Evolutionary conservation across 2,113 vertebrate species (phyloP), one percentile per base, ranked within the genome.

Genomic region (Labeo catla): DNA sequence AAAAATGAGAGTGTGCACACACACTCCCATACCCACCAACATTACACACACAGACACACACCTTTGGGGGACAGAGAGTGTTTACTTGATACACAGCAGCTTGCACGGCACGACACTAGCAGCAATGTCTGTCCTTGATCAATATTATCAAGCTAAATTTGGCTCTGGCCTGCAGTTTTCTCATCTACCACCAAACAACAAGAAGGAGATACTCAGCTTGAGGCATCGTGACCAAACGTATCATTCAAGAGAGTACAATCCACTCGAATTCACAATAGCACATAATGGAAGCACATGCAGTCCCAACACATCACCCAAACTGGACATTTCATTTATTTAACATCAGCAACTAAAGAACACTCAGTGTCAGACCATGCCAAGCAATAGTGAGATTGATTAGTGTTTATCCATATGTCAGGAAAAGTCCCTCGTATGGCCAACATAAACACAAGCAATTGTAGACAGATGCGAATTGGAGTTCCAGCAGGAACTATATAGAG

Each of bases 111-210:
- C 83, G 54, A 88, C 65, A 86, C 85, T 50, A 82, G 66, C 76
- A 84, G 72, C n/a, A 21, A 80, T 63, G 81, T 73, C 84, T 88
- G 81, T 76, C 86, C 83, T 86, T 74, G 81, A 91, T 89, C 45
- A 66, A 90, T 87, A 76, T 34, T 72, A 84, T 76, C 59, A 79
- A 19, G 81, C 54, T 88, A 78, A 81, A 87, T 82, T 76, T 89
- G 79, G 50, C 61, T 65, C 66, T n/a, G 70, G 50, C 80, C 87
- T 57, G 43, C 19, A 50, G 61, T 66, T 52, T 52, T 43, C 73
- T 19, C 36, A 66, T 66, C 57, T 65, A 74, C 79, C 19, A 39
- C 76, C 66, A 80, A 19, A 73, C 16, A 72, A 47, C 68, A 52
- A 39, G 12, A 21, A 15, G 13, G 23, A 76, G 59, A 74, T 19